Evolutionary conservation across 2,888 invertebrate genomes (phyloP), one percentile per base, ranked within the genome.

Genomic region (Agelastica alni): DNA sequence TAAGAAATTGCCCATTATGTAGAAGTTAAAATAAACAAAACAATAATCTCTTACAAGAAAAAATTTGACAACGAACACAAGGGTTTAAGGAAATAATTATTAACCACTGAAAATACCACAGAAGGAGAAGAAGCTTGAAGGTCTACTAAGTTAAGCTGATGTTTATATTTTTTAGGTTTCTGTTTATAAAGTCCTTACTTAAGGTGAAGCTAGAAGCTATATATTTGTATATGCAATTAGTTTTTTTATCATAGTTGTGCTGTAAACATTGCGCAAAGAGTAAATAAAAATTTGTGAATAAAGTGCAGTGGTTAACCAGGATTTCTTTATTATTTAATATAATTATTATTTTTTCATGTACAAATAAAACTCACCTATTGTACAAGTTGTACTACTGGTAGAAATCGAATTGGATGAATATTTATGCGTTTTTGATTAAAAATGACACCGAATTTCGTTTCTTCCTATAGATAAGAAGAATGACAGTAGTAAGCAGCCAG

Each of bases 361-460:
- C 51, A 42, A 55, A 51, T 45, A 44, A 49, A 47, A 53, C n/a
- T n/a, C n/a, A n/a, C 53, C 53, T 51, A 58, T 56, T 56, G 37
- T 53, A n/a, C 48, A 47, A 56, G 52, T 52, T 56, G 59, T 58
- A 53, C 56, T 53, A 55, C 56, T 45, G 43, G 52, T 63, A 66
- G 65, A 66, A 59, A 59, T 61, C 62, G 62, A 58, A 51, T 58
- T 58, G 60, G 66, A 63, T 62, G 51, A 58, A 52, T 55, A 51
- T 53, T 63, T 45, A 58, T 46, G 41, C 41, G 47, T 60, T 51
- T 56, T 56, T 53, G 43, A 51, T 61, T 60, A 58, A 63, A 64
- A 62, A 66, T 68, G 63, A 64, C 69, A 65, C 59, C 68, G 68
- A 46, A 67, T 70, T 70, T 69, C 64, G 60, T 67, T 70, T 68